Conservation (phyloP, 92 coral and sea anemone genomes). For the Siderastrea radians region DNA sequence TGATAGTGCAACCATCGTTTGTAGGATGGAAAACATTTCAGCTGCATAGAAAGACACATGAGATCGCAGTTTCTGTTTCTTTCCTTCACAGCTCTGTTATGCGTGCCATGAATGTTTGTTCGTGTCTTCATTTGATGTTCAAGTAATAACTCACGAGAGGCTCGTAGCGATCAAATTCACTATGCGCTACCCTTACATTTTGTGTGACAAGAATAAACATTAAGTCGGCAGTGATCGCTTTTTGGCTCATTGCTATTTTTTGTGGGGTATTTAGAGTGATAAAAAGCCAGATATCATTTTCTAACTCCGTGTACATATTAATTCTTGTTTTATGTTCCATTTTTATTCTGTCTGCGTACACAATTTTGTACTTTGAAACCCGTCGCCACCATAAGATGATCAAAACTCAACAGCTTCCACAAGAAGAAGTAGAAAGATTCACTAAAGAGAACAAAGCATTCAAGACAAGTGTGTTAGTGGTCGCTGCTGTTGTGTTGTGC, state of each 20-base stretch:
- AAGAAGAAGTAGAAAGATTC: constrained; percentile 11
- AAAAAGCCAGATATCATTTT: too few species aligned
- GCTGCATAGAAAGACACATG: neutral
- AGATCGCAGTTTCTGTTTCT: neutral
- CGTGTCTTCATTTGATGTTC: constrained; percentile 11
- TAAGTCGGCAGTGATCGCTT: neutral
- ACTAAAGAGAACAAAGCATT: constrained; percentile 13
- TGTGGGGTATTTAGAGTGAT: neutral
- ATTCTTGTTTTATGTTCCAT: neutral
- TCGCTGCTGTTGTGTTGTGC: constrained; percentile 8
- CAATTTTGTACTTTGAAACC: neutral
- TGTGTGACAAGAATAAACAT: neutral
- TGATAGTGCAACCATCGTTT: neutral
- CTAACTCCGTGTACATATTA: neutral
- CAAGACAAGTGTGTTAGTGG: neutral
- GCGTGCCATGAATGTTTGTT: neutral
- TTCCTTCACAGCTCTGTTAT: neutral
- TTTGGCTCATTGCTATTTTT: neutral
- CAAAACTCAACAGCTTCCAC: neutral
- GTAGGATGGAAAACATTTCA: neutral
- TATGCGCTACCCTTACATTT: neutral
- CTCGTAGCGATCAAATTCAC: constrained; percentile 1
- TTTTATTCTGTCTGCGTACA: neutral
- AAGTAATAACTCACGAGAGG: constrained; percentile 14
- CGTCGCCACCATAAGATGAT: too few species aligned